These are phyloP conservation scores for Cynopterus sphinx DNA, from an alignment of 2,797 vertebrate species.

Conservation along the genomic window DNA sequence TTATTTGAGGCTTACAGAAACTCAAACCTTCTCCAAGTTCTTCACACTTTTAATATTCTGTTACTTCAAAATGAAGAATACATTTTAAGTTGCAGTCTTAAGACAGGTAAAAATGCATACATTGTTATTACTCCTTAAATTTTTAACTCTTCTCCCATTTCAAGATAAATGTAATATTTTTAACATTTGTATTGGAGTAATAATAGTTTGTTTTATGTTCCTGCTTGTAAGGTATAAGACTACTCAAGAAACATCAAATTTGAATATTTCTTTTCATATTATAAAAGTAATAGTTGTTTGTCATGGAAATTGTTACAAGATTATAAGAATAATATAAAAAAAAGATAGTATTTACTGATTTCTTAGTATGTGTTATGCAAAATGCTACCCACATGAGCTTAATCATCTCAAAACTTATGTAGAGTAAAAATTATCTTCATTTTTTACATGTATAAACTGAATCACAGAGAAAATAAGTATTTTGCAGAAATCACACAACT, in stretches of 20 bases:
- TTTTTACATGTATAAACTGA: not conserved
- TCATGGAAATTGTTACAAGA: not conserved
- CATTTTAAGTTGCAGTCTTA: not conserved
- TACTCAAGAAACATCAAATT: not conserved
- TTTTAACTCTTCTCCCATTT: not conserved
- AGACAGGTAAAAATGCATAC: not conserved
- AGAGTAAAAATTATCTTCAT: not conserved
- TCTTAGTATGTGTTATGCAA: not conserved
- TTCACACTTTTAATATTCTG: not conserved
- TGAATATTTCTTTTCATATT: not conserved
- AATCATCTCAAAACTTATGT: not conserved
- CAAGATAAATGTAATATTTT: not conserved
- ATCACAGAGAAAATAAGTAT: not conserved
- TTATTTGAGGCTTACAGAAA: not conserved
- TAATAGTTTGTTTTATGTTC: not conserved
- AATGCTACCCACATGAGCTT: not conserved
- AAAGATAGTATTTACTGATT: not conserved
- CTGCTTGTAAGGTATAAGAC: not conserved
- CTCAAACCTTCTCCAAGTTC: not conserved
- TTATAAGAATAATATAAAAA: not conserved
- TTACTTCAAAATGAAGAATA: not conserved
- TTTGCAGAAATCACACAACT: not conserved
- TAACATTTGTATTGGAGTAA: not conserved
- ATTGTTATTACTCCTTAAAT: not conserved
- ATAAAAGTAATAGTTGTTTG: not conserved